Conservation (phyloP, 1,140 invertebrate species). For the Drosophila elegans region DNA sequence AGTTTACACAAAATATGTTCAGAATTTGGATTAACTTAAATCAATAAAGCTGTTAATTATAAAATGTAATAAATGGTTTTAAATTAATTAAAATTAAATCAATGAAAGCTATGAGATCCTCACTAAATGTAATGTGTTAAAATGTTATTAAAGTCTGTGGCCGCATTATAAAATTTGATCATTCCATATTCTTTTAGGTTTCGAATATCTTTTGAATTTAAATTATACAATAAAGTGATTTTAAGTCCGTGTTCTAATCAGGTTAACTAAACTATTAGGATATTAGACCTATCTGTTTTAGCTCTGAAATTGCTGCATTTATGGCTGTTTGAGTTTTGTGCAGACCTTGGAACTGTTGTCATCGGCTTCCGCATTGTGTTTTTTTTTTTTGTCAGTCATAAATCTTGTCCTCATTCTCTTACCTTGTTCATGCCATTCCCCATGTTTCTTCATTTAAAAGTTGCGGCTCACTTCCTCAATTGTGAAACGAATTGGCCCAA, state of each 20-base stretch:
- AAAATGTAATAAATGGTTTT: too few relatives aligned
- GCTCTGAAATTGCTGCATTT: background rate
- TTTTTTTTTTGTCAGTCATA: slow-evolving; percentile 8
- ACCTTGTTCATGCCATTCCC: slow-evolving; percentile 93
- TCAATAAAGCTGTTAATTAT: too few relatives aligned
- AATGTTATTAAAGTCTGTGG: too few relatives aligned
- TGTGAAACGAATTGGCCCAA: slow-evolving; percentile 58
- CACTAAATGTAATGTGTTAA: too few relatives aligned
- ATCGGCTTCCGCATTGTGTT: background rate
- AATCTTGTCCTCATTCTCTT: slow-evolving; percentile 57
- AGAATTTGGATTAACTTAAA: too few relatives aligned
- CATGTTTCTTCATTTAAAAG: slow-evolving; percentile 86
- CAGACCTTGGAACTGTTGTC: slow-evolving; percentile 11
- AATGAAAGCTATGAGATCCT: too few relatives aligned
- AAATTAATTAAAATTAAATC: too few relatives aligned
- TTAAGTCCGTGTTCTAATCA: background rate
- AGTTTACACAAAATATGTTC: too few relatives aligned
- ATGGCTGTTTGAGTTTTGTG: background rate
- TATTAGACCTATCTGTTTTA: too few relatives aligned
- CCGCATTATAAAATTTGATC: too few relatives aligned
- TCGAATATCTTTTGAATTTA: too few relatives aligned
- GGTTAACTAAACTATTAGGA: background rate
- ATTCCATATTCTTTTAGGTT: too few relatives aligned
- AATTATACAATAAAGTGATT: background rate
- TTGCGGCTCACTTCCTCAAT: slow-evolving; percentile 56